Percentiles rank a stretch among this genome's conserved stretches.
phyloP scores from a whole-genome alignment of 2,797 vertebrate species.

The Typhlichthys eigenmanni region DNA sequence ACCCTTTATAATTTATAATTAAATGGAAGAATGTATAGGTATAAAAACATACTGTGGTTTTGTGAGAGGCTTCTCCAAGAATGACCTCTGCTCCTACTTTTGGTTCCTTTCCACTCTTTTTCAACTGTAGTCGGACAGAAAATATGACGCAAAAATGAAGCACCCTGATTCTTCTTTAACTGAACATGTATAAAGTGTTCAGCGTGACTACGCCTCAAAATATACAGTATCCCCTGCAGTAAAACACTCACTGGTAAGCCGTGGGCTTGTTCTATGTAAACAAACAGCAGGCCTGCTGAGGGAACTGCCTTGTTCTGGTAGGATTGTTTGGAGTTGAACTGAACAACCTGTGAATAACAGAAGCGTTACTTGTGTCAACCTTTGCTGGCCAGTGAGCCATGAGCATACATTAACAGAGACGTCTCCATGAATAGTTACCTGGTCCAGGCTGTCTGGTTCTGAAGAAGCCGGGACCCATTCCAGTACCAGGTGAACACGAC shows the following conservation, averaged over 20 bases:
- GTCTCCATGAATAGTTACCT: conserved; percentile 68
- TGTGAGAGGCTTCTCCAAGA: conserved; percentile 74
- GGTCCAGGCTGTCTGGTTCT: conserved; percentile 78
- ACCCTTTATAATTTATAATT: neutral
- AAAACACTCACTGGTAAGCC: conserved; percentile 82
- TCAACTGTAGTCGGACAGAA: conserved; percentile 71
- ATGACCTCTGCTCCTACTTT: conserved; percentile 80
- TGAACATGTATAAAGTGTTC: neutral
- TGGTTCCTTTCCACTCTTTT: conserved; percentile 87
- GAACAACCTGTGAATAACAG: conserved; percentile 78
- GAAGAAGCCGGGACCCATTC: conserved; percentile 81
- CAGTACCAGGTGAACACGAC: conserved; percentile 84
- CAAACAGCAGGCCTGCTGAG: conserved; percentile 81
- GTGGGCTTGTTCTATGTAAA: conserved; percentile 84
- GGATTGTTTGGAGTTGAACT: conserved; percentile 80
- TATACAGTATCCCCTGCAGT: too few species aligned
- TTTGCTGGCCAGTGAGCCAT: neutral
- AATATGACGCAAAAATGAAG: neutral
- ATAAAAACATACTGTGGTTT: conserved; percentile 81
- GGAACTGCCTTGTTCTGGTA: conserved; percentile 82
- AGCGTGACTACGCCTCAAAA: too few species aligned
- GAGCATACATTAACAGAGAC: neutral
- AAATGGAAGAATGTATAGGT: too few species aligned
- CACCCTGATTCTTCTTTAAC: neutral
- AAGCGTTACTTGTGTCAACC: neutral